Conservation (phyloP, 2,797 vertebrate genomes). For the Crypturellus tataupa region DNA sequence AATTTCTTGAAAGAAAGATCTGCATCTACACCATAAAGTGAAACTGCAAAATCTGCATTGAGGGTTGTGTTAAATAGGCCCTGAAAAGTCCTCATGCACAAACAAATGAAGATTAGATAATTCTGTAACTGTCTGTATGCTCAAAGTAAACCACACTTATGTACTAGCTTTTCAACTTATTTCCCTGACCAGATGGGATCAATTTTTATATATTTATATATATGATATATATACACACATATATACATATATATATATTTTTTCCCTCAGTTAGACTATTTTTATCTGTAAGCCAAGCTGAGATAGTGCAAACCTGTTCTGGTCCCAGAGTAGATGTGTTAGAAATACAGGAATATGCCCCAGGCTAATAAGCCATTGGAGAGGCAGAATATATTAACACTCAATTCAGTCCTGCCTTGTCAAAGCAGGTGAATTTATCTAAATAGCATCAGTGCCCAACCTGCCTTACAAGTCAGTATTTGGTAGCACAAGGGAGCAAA, state of each 20-base stretch:
- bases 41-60: neutral
- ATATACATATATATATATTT: too few species aligned
- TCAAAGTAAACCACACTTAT: neutral
- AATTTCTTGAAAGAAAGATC: conserved; percentile 21
- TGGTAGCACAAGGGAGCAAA: neutral
- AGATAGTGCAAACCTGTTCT: neutral
- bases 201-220: neutral
- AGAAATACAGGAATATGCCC: conserved; percentile 8
- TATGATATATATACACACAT: too few species aligned
- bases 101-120: neutral
- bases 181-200: neutral
- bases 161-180: neutral
- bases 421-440: neutral
- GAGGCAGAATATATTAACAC: conserved; percentile 21
- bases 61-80: neutral
- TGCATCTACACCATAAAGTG: neutral
- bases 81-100: neutral
- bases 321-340: neutral
- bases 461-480: neutral
- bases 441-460: neutral
- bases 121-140: neutral
- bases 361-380: neutral
- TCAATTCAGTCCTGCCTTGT: neutral
- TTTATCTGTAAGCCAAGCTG: neutral
- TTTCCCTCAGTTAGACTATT: neutral